Evolutionary conservation across 2,797 vertebrate genomes (phyloP), one percentile per base, ranked within the genome.

Genomic region (Falco columbarius): DNA sequence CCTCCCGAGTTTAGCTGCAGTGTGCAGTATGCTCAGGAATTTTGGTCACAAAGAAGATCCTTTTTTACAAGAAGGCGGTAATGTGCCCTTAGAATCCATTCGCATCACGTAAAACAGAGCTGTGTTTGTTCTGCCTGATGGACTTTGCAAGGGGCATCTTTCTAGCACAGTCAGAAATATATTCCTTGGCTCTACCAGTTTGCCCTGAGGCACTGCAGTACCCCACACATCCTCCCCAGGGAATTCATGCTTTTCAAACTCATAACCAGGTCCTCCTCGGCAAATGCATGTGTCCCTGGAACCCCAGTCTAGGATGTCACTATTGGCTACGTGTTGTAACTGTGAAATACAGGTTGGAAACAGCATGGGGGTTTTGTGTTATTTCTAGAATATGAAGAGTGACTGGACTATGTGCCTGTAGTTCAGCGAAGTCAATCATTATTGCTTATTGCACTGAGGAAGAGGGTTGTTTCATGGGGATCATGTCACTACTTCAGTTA

Each of bases 1-100:
- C 97, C 97, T 98, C 97, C 97, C 89, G 79, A 95, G 95, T 97
- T 92, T 93, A 97, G 94, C 94, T 92, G 94, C 84, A 95, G 83
- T 51, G 95, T 93, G 97, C 94, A 88, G 81, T 61, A 16, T 59
- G 82, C 81, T 95, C n/a, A 89, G 96, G 97, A 89, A 96, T 97
- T 95, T 95, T 36, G 44, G 80, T 86, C 94, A 98, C 98, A 98
- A 98, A 98, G 97, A 94, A 79, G 86, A 96, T 92, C 83, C 71
- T 95, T 95, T 94, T 96, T 95, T 94, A 76, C 86, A 75, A 95
- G 96, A 70, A 86, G 86, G 89, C 71, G 0, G 83, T 92, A 95
- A 86, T 30, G 72, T 91, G 90, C 83, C 77, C 93, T 83, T 93
- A 90, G 81, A 95, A 96, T 87, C 71, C 77, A 77, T 67, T 93